A percentile compares a stretch with the other conserved stretches of the same genome.
phyloP scores from a whole-genome alignment of 2,113 vertebrate species.

The Gavialis gangeticus region DNA sequence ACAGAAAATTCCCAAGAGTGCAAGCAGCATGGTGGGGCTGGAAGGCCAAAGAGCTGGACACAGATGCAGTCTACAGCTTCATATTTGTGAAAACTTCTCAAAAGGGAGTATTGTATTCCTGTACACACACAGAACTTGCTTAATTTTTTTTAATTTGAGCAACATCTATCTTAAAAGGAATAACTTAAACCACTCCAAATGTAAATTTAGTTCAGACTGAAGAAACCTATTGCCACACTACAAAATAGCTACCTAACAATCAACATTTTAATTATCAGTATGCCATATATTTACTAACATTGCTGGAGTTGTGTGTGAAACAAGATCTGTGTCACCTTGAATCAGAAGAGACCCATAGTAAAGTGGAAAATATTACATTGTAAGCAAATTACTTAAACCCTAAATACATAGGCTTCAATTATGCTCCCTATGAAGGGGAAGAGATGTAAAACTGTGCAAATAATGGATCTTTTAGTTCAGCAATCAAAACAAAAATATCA shows the following conservation, averaged over 20 bases:
- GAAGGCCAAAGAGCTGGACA: background rate
- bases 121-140: background rate
- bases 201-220: background rate
- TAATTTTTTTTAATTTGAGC: background rate
- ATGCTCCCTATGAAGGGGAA: background rate
- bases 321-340: rapidly evolving
- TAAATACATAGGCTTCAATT: background rate
- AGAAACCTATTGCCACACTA: background rate
- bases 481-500: background rate
- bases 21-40: background rate
- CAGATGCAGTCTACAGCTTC: background rate
- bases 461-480: too few relatives aligned
- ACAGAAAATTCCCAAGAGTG: background rate
- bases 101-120: background rate
- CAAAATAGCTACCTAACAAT: background rate
- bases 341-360: background rate
- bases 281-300: background rate
- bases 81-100: background rate
- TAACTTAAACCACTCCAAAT: background rate
- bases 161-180: background rate
- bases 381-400: background rate
- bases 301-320: background rate
- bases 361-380: background rate
- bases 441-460: too few relatives aligned
- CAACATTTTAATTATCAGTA: background rate